A percentile compares a stretch with the other conserved stretches of the same genome.
Conservation (phyloP, 2,113 vertebrate genomes). For the Mormyrus lacerda region DNA sequence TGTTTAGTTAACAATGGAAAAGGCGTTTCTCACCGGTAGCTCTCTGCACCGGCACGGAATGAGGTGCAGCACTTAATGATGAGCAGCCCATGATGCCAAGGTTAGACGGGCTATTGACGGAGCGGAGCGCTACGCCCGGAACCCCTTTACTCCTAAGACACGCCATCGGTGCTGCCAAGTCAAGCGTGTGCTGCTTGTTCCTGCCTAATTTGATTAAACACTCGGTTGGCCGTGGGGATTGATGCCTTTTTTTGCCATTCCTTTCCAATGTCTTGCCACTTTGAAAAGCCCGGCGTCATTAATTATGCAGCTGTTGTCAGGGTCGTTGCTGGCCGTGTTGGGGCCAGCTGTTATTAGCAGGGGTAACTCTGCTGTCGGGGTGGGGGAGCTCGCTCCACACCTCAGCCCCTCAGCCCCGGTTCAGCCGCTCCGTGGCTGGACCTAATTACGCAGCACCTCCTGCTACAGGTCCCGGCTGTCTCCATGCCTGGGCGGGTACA, state of each 20-base stretch:
- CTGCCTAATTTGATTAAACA: slow-evolving; percentile 77
- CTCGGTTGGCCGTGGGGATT: slow-evolving; percentile 75
- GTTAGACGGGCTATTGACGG: background rate
- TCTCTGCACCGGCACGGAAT: background rate
- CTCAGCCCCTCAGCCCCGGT: slow-evolving; percentile 59
- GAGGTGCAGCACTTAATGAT: background rate
- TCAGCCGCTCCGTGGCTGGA: slow-evolving; percentile 74
- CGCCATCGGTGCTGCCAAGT: slow-evolving; percentile 20
- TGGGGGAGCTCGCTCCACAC: slow-evolving; percentile 65
- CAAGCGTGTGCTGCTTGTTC: slow-evolving; percentile 35
- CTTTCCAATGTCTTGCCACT: slow-evolving; percentile 77
- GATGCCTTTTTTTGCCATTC: slow-evolving; percentile 78
- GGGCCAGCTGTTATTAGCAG: slow-evolving; percentile 67
- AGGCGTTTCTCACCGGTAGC: too few species aligned
- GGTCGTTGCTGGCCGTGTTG: slow-evolving; percentile 61
- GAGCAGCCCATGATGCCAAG: background rate
- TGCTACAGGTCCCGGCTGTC: slow-evolving; percentile 73
- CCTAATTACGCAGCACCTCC: slow-evolving; percentile 80
- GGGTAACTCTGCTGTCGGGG: slow-evolving; percentile 62
- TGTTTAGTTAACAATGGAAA: background rate
- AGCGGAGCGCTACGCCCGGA: background rate
- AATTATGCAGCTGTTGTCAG: slow-evolving; percentile 75
- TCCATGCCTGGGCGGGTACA: slow-evolving; percentile 62
- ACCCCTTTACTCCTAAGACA: background rate
- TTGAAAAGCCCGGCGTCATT: slow-evolving; percentile 78